These are phyloP conservation scores for Sphecodes monilicornis DNA, from an alignment of 2,888 invertebrate genomes.

Conservation along the genomic window DNA sequence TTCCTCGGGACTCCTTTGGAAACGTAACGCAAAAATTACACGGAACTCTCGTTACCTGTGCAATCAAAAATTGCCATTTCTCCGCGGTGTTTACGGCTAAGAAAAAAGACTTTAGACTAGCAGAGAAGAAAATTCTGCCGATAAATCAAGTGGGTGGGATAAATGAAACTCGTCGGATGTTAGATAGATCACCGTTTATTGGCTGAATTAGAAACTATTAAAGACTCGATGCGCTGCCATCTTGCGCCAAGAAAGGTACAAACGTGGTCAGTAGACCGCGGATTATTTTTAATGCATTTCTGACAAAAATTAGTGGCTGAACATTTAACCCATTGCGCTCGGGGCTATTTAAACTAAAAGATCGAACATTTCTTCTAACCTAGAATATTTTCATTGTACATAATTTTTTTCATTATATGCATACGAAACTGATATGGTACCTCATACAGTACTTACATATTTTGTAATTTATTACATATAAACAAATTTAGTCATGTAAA, in stretches of 20 bases:
- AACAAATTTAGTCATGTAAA: too few relatives aligned
- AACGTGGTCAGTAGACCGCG: neutral
- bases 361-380: too few relatives aligned
- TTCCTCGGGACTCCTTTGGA: neutral
- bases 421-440: too few relatives aligned
- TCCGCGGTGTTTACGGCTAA: neutral
- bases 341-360: too few relatives aligned
- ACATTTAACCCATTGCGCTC: too few relatives aligned
- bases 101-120: neutral
- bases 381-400: too few relatives aligned
- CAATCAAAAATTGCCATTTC: neutral
- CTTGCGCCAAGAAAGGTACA: neutral
- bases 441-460: too few relatives aligned
- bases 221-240: slow-evolving; percentile 23
- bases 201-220: slow-evolving; percentile 59
- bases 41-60: neutral
- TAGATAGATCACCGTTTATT: slow-evolving; percentile 48
- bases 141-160: slow-evolving; percentile 11
- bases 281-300: neutral
- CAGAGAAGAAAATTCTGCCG: neutral
- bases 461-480: too few relatives aligned
- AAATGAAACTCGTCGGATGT: neutral
- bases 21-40: neutral
- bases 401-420: too few relatives aligned
- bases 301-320: too few relatives aligned